Conservation (phyloP, 2,888 invertebrate genomes). For the Drosophila helvetica region DNA sequence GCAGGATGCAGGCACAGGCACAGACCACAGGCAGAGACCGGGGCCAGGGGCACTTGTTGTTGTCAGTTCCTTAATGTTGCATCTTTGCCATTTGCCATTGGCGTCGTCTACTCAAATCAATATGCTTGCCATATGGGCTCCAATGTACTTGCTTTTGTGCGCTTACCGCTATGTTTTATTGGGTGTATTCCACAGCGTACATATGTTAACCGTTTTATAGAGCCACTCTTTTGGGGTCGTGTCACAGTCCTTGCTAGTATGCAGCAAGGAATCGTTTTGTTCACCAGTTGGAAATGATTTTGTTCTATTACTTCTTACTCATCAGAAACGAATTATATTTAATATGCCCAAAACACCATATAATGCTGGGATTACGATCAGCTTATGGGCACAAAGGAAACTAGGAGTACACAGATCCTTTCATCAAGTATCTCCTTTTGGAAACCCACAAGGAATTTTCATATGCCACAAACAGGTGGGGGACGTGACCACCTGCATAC, state of each 20-base stretch:
- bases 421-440: too few relatives aligned
- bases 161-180: conserved; percentile 54
- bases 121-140: conserved; percentile 75
- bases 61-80: conserved; percentile 28
- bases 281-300: too few relatives aligned
- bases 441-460: not conserved
- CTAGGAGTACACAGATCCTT: too few relatives aligned
- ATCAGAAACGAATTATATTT: too few relatives aligned
- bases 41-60: conserved; percentile 66
- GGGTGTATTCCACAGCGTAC: conserved; percentile 1
- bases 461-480: conserved; percentile 19
- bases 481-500: conserved; percentile 43
- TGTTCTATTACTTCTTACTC: too few relatives aligned
- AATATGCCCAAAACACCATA: too few relatives aligned
- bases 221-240: not conserved
- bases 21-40: conserved; percentile 19
- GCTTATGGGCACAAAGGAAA: too few relatives aligned
- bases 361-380: too few relatives aligned
- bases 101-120: conserved; percentile 63
- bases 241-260: not conserved
- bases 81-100: conserved; percentile 21
- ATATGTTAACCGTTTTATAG: not conserved
- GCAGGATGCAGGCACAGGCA: conserved; percentile 59
- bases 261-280: not conserved
- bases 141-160: conserved; percentile 42